Percentiles rank a stretch among this genome's conserved stretches.
Conservation (phyloP, 2,113 vertebrate species). For the Alouatta palliata region DNA sequence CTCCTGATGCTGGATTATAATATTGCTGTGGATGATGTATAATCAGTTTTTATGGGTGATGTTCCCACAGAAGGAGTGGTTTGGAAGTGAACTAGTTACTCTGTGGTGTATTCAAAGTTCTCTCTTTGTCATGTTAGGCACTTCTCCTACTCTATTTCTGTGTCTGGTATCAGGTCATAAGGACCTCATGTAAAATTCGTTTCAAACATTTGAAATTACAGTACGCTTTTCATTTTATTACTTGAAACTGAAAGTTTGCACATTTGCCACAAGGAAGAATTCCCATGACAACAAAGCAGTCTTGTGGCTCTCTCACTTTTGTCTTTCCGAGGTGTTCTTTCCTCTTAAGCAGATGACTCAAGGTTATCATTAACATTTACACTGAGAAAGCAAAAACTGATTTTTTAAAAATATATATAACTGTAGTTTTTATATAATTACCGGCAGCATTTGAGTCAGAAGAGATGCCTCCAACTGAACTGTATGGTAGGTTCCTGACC, state of each 20-base stretch:
- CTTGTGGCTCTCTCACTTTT: not conserved
- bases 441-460: not conserved
- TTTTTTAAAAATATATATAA: not conserved
- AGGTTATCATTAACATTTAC: slow-evolving; percentile 71
- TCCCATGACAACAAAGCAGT: not conserved
- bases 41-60: slow-evolving; percentile 71
- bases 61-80: slow-evolving; percentile 63
- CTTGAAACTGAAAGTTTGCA: not conserved
- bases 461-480: slow-evolving; percentile 46
- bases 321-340: slow-evolving; percentile 74
- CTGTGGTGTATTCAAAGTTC: not conserved
- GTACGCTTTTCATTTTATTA: not conserved
- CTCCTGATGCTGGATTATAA: slow-evolving; percentile 45
- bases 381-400: slow-evolving; percentile 74
- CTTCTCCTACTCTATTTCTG: not conserved
- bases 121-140: not conserved
- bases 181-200: not conserved
- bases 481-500: not conserved
- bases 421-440: too few species aligned
- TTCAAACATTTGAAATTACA: not conserved
- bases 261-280: slow-evolving; percentile 54
- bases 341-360: slow-evolving; percentile 70
- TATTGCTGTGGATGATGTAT: slow-evolving; percentile 51
- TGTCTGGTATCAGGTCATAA: slow-evolving; percentile 36
- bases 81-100: not conserved